These are phyloP conservation scores for Amblyjoppa fuscipennis DNA, from an alignment of 2,888 invertebrate genomes.

Conservation along the genomic window DNA sequence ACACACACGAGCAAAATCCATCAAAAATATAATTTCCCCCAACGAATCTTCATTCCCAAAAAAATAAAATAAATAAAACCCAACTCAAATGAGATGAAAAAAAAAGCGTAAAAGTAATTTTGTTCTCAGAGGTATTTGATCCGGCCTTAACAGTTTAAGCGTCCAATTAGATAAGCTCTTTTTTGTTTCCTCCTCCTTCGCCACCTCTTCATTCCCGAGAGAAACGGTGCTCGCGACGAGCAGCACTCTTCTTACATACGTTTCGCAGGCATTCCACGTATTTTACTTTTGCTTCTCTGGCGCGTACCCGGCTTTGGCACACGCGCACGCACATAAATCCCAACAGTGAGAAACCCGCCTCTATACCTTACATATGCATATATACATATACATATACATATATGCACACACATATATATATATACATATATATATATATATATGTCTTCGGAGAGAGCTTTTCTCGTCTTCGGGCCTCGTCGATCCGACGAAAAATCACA, in stretches of 20 bases:
- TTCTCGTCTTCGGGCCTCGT: neutral
- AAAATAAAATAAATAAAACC: neutral
- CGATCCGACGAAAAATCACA: slow-evolving; percentile 5
- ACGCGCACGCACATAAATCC: slow-evolving; percentile 41
- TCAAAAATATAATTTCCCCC: too few relatives aligned
- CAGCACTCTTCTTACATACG: slow-evolving; percentile 35
- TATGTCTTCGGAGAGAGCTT: slow-evolving; percentile 6
- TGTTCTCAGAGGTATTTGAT: neutral
- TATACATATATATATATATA: neutral
- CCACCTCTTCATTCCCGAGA: slow-evolving; percentile 2
- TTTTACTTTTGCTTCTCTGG: slow-evolving; percentile 52
- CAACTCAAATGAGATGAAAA: neutral
- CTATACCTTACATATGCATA: neutral
- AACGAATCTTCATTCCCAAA: too few relatives aligned
- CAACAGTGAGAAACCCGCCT: neutral
- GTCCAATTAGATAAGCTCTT: slow-evolving; percentile 37
- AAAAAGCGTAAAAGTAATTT: neutral
- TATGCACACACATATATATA: neutral
- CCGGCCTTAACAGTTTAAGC: slow-evolving; percentile 32
- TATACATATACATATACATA: neutral
- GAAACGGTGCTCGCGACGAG: slow-evolving; percentile 1
- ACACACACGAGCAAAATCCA: too few relatives aligned
- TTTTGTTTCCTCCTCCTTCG: neutral
- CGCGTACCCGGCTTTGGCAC: slow-evolving; percentile 23
- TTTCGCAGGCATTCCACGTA: slow-evolving; percentile 58